Conservation (phyloP, 1,140 invertebrate genomes). For the Glossosoma conforme region DNA sequence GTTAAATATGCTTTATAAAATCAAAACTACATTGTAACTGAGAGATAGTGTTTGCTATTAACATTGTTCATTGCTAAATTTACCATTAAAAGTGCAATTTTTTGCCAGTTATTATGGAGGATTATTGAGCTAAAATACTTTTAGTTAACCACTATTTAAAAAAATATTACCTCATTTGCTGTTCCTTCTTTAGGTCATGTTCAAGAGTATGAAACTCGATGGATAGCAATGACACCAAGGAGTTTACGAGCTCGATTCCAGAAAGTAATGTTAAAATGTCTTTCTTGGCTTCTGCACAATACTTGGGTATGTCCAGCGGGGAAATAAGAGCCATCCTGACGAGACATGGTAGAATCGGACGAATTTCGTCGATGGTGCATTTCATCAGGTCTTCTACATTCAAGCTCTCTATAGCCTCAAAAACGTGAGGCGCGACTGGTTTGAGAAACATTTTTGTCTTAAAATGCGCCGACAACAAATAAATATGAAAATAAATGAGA, state of each 20-base stretch:
- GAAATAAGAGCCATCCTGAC: conserved; percentile 90
- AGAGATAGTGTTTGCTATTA: too few relatives aligned
- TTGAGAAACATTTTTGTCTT: conserved; percentile 41
- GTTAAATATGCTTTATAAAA: too few relatives aligned
- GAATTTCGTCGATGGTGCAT: conserved; percentile 54
- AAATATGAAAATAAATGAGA: too few relatives aligned
- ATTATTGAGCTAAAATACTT: too few relatives aligned
- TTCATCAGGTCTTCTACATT: conserved; percentile 42
- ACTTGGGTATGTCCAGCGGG: conserved; percentile 76
- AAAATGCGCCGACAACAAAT: too few relatives aligned
- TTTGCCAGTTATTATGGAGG: too few relatives aligned
- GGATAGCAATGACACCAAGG: conserved; percentile 86
- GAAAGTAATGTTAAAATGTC: conserved; percentile 83
- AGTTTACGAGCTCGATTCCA: conserved; percentile 90
- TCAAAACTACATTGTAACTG: too few relatives aligned
- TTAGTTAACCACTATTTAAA: too few relatives aligned
- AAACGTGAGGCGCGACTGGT: conserved; percentile 45
- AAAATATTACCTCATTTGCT: conserved; percentile 69
- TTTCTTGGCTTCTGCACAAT: conserved; percentile 79
- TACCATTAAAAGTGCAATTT: too few relatives aligned
- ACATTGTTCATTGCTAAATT: too few relatives aligned
- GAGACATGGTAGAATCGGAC: conserved; percentile 87
- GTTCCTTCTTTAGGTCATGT: conserved; percentile 88
- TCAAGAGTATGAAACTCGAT: conserved; percentile 93
- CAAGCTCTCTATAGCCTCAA: conserved; percentile 46